Conservation (phyloP, 2,113 vertebrate genomes). For the Otus sunia region DNA sequence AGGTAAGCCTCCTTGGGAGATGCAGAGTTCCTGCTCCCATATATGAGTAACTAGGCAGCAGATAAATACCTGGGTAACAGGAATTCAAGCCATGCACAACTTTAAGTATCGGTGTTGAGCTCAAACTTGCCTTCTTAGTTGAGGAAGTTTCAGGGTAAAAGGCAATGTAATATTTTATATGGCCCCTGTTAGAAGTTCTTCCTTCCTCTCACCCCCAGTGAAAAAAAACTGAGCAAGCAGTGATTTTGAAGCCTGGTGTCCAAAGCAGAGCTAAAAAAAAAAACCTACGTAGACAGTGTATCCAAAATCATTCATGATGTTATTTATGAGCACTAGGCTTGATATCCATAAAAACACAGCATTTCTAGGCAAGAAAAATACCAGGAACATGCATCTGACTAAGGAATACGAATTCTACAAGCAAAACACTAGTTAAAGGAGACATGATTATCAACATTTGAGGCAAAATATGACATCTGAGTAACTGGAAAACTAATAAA, state of each 20-base stretch:
- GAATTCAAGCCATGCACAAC: not conserved
- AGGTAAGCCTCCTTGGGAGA: not conserved
- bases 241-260: not conserved
- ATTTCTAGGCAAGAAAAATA: not conserved
- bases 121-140: not conserved
- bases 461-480: not conserved
- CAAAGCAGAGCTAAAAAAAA: not conserved
- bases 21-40: not conserved
- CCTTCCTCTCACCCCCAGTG: rapidly evolving
- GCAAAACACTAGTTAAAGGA: not conserved
- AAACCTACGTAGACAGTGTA: not conserved
- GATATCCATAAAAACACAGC: not conserved
- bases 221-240: not conserved
- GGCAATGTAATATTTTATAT: not conserved
- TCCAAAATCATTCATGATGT: not conserved
- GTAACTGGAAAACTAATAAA: not conserved
- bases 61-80: not conserved
- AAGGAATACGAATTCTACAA: not conserved
- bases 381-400: not conserved
- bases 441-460: not conserved
- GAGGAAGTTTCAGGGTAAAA: not conserved
- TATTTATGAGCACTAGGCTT: not conserved
- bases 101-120: not conserved
- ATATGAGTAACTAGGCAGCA: not conserved
- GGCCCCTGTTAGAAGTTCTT: not conserved